Base-by-base conservation (phyloP, 2,888 invertebrate genomes). In the Drosophila buzzatii region DNA sequence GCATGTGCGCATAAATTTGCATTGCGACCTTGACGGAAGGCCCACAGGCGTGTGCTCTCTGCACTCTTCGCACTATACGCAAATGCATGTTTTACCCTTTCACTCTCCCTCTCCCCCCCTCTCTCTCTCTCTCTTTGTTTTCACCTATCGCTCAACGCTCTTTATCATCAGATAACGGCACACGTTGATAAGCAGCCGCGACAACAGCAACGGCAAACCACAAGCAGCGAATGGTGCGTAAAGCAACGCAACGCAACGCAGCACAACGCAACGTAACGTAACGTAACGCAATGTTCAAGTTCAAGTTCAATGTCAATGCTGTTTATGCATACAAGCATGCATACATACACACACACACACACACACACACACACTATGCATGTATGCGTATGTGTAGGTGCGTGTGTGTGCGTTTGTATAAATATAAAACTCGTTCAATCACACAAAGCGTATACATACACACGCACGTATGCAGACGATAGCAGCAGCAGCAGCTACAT, bases 221-320 rank as follows among this genome's bases (percentile, higher is more conserved):
- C 53, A 62, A 56, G 20, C 56, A 20, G 53, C 80, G 78, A 78
- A 78, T 63, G 76, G 60, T 78, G 78, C 81, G 78, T 74, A 78
- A 74, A 73, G 72, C 79, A 52, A 56, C 51, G 65, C 44, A 63
- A 63, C 44, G 37, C 61, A 64, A 33, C 33, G 49, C 5, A 51
- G 31, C 33, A 64, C 53, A 74, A 74, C n/a, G n/a, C 10, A 44
- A 20, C 44, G 44, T 3, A 44, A 44, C 49, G 67, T 73, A 52
- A 47, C 47, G 47, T 4, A 47, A 67, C 67, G 68, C 62, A 76
- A 79, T 67, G 56, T 57, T 74, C 83, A 89, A 85, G 89, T 85
- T 85, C 85, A 89, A 85, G 89, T 89, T 85, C 85, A 85, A 85
- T 85, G 85, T 89, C 85, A 85, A 72, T 79, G 73, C 61, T 71